Conservation (phyloP, 2,888 invertebrate species). For the Neoaliturus tenellus region DNA sequence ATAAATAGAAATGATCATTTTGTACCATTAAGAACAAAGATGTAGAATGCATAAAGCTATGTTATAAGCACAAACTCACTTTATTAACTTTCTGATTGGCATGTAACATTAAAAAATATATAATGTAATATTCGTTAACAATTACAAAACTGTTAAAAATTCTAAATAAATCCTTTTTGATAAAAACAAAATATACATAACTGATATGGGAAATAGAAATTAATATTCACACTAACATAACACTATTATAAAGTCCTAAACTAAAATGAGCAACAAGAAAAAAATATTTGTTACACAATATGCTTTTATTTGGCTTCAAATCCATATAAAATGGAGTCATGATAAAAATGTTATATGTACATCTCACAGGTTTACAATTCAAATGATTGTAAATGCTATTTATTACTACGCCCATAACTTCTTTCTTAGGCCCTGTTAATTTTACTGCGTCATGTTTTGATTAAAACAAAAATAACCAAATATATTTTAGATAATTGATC, state of each 20-base stretch:
- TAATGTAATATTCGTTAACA: slow-evolving; percentile 52
- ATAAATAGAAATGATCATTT: too few relatives aligned
- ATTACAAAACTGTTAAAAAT: slow-evolving; percentile 41
- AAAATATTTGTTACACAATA: slow-evolving; percentile 5
- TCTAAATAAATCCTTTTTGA: slow-evolving; percentile 40
- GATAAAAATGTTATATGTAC: slow-evolving; percentile 45
- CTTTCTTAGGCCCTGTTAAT: slow-evolving; percentile 17
- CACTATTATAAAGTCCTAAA: slow-evolving; percentile 11
- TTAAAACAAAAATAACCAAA: neutral
- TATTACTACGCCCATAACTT: slow-evolving; percentile 31
- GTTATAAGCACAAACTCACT: slow-evolving; percentile 51
- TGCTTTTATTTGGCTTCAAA: slow-evolving; percentile 35
- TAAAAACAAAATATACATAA: slow-evolving; percentile 42
- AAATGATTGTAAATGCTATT: slow-evolving; percentile 29
- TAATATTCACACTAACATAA: slow-evolving; percentile 30
- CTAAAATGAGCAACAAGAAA: slow-evolving; percentile 44
- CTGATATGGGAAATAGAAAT: slow-evolving; percentile 22
- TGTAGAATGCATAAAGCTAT: neutral
- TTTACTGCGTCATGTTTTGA: neutral
- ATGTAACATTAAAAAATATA: slow-evolving; percentile 52
- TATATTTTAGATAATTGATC: neutral
- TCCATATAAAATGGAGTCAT: slow-evolving; percentile 31
- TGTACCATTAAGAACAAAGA: too few relatives aligned
- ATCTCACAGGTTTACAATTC: slow-evolving; percentile 32
- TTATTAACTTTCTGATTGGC: slow-evolving; percentile 48